Evolutionary conservation across 2,113 vertebrate species (phyloP).

Genomic region (Pedionomus torquatus): DNA sequence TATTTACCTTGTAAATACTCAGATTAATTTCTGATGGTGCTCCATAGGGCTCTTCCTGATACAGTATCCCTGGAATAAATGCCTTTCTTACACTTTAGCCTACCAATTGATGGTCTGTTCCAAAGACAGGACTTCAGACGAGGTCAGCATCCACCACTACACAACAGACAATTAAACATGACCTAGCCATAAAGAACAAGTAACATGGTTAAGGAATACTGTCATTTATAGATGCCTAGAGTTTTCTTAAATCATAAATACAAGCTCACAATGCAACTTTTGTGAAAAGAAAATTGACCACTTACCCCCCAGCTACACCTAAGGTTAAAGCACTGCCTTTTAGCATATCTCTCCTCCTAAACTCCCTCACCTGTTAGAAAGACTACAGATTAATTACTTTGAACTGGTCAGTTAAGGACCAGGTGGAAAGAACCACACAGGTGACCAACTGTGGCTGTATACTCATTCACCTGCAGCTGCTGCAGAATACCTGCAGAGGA

Average conservation of each 20-base stretch:
- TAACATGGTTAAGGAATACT: neutral
- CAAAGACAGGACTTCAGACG: neutral
- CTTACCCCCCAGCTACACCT: neutral
- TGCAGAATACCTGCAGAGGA: neutral
- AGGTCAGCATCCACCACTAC: neutral
- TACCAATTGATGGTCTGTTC: neutral
- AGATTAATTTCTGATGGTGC: neutral
- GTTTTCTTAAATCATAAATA: neutral
- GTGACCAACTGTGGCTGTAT: neutral
- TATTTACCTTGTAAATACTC: neutral
- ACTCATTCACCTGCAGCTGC: neutral
- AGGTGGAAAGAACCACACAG: neutral
- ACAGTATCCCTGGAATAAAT: neutral
- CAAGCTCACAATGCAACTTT: neutral
- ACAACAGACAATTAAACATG: neutral
- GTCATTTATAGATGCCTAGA: neutral
- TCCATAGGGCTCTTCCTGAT: neutral
- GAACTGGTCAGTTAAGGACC: neutral
- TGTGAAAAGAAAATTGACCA: neutral
- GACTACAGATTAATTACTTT: neutral
- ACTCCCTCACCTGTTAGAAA: neutral
- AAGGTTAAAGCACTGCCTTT: neutral
- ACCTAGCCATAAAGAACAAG: neutral
- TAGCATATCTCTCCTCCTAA: neutral
- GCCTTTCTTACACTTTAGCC: neutral